Base-by-base conservation (phyloP, 2,113 vertebrate genomes). In the Ictalurus furcatus region DNA sequence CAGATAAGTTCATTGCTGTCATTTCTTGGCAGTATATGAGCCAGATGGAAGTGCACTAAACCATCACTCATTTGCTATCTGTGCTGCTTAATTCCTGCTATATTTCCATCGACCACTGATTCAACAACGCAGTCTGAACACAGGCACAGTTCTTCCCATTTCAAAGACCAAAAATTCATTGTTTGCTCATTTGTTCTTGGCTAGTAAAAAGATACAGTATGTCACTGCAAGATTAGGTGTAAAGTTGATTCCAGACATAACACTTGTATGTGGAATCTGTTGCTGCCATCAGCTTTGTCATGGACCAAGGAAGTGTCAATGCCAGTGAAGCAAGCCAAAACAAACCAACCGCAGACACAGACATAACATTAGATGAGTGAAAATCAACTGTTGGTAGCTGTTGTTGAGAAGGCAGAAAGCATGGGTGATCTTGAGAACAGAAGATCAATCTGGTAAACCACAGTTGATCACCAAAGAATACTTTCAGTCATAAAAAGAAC, bases 321-420 rank as follows among this genome's bases (percentile, higher is more conserved):
- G 54, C 4, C 52, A 81, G 79, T 58, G 54, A 56, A 58, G 16
- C 74, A 78, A 52, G 74, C 44, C 40, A 48, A 78, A 78, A 48
- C n/a, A 58, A 81, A 56, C 28, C 48, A 30, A 54, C 48, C 5
- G 34, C 54, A 81, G n/a, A 58, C 79, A 81, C 14, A 58, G n/a
- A 81, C 54, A 56, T 80, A 58, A 58, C n/a, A 81, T 81, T 58
- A 30, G 16, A 30, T 21, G 52, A 34, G 54, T 58, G 79, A 81
- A 56, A 54, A 80, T 80, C 78, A 56, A 80, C 81, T 81, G 78
- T 56, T 58, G 28, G 17, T 59, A 82, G 34, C 52, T 82, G 80
- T 82, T 81, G 79, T 81, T 76, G 40, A 76, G 40, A 44, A 79
- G 25, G 5, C n/a, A 81, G 79, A 81, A 81, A 63, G 82, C 28